Base-by-base conservation (phyloP, 2,113 vertebrate species). In the Narcine bancroftii region DNA sequence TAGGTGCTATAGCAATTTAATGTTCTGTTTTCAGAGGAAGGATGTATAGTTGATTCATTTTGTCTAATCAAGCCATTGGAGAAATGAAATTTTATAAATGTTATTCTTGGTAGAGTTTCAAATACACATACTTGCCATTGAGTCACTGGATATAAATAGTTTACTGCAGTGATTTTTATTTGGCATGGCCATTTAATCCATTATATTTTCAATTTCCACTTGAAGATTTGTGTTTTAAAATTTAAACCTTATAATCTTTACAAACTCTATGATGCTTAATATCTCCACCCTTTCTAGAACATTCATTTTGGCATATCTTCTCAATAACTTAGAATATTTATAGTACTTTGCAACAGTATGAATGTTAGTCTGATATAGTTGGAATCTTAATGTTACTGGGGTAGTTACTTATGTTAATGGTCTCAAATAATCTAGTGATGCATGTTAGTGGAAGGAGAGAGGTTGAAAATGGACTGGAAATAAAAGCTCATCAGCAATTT, bases 41-140 rank as follows among this genome's bases (percentile, higher is more conserved):
- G 11, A 26, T 29, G 50, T 47, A 42, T 24, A 21, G 76, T 26
- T 42, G 47, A 2, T 79, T 79, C 45, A 79, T 29, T 79, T 79
- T 79, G 42, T 26, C 76, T 29, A 7, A 29, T 47, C 76, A 79
- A 50, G 11, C 42, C 2, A 10, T 19, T 1, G 39, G 11, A 75
- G 72, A 39, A 75, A 75, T 2, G 72, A 75, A 75, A 36, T 75
- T 75, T n/a, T 75, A n/a, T n/a, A 42, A 21, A 77, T 77, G 39
- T 77, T 73, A n/a, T 42, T 39, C 72, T 75, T 75, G 72, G 72
- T 19, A 79, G 76, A 79, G 47, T 47, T 79, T 79, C 72, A 79
- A 79, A 10, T 79, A 47, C 24, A 7, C 76, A 13, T 50, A 47
- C 72, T 75, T 75, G 72, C 72, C 76, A 50, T 50, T 79, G 76